Base-by-base conservation (phyloP, 64 coral and sea anemone species). In the Dendronephthya gigantea region DNA sequence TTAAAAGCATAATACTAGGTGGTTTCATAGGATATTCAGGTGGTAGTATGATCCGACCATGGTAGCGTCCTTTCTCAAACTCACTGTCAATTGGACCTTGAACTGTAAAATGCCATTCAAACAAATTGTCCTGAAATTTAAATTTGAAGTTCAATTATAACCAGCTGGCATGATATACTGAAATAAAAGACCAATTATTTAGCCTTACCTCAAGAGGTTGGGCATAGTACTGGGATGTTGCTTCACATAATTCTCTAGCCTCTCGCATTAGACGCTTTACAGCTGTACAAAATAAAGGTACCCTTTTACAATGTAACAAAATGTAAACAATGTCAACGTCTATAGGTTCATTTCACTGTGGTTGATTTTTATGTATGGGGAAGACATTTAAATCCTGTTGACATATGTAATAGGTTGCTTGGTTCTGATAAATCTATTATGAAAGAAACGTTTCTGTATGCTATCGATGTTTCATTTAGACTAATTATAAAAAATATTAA, bases 71-170 rank as follows among this genome's bases (percentile, higher is more conserved):
- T 84, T 89, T 84, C 12, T 86, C 94, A 97, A 97, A 97, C 9
- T 97, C 94, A 45, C 91, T 97, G 79, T 97, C 94, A 38, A 92
- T 89, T 28, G 94, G 94, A 1, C 94, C 94, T 55, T 92, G 84
- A 13, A 97, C 92, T n/a, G 94, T 97, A 49, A 97, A 97, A 83
- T 97, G 94, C 94, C 94, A 97, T 83, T 97, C 94, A 93, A 97
- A 97, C 81, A 97, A 70, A 82, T 97, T 97, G 83, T 97, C 94
- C 94, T 97, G 50, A 50, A 79, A 35, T 4, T 15, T 33, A 4
- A 39, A 29, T 7, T 0, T 33, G 7, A 62, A 62, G 7, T 19
- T n/a, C 8, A n/a, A n/a, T n/a, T 19, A 27, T 19, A 62, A n/a
- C 55, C 25, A 6, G 1, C 25, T 27, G 22, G 68, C 1, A 74